Evolutionary conservation across 2,113 vertebrate species (phyloP).

Genomic region (Heterotis niloticus): DNA sequence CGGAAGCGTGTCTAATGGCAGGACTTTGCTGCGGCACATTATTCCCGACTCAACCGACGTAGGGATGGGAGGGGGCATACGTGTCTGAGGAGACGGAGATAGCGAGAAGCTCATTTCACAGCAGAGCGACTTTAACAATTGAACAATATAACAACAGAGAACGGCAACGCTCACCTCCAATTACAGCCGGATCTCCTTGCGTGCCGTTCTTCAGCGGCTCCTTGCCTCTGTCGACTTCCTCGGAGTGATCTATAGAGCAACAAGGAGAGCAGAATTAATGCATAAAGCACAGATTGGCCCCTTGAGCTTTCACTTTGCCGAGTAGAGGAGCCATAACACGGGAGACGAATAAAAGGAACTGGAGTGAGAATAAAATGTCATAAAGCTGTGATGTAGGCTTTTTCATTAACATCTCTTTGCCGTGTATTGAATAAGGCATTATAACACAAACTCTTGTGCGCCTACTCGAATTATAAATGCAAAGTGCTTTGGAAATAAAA

Average conservation of each 20-base stretch:
- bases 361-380: neutral
- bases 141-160: slow-evolving; percentile 5
- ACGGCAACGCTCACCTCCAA: slow-evolving; percentile 36
- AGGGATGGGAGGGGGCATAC: neutral
- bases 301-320: neutral
- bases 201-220: slow-evolving; percentile 70
- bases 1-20: slow-evolving; percentile 13
- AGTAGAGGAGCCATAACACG: neutral
- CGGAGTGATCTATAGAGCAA: slow-evolving; percentile 68
- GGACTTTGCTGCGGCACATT: neutral
- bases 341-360: neutral
- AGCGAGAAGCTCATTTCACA: slow-evolving; percentile 20
- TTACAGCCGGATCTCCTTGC: slow-evolving; percentile 68
- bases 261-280: neutral
- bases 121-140: slow-evolving; percentile 1
- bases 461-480: neutral
- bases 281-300: neutral
- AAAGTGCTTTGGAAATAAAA: neutral
- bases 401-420: no score
- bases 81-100: neutral
- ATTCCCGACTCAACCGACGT: neutral
- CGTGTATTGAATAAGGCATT: no score
- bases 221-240: slow-evolving; percentile 69
- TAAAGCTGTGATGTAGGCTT: no score
- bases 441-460: no score